Evolutionary conservation across 2,888 invertebrate genomes (phyloP).

Genomic region (Drosophila histrio): DNA sequence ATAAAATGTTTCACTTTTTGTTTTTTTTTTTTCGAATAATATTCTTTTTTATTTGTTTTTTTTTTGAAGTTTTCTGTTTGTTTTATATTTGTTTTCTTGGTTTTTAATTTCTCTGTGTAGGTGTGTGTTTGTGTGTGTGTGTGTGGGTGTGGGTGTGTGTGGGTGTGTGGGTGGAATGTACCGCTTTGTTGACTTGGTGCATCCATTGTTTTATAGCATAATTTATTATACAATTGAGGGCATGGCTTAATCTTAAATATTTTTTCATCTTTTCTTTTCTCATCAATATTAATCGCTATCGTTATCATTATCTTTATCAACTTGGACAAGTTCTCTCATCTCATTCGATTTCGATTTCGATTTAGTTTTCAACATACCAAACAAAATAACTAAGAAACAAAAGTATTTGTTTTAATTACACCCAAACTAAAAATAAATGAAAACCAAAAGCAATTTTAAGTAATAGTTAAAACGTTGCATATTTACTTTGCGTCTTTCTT

Average conservation of each 20-base stretch:
- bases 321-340: slow-evolving; percentile 30
- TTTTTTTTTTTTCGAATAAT: slow-evolving; percentile 75
- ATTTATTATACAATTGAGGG: slow-evolving; percentile 82
- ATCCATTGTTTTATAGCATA: slow-evolving; percentile 66
- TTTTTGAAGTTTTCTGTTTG: slow-evolving; percentile 63
- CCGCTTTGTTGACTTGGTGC: slow-evolving; percentile 74
- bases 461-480: slow-evolving; percentile 53
- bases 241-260: slow-evolving; percentile 77
- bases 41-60: slow-evolving; percentile 79
- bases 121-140: slow-evolving; percentile 37
- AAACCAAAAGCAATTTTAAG: slow-evolving; percentile 48
- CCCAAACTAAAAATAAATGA: slow-evolving; percentile 39
- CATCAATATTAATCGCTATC: slow-evolving; percentile 11
- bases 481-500: slow-evolving; percentile 24
- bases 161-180: slow-evolving; percentile 68
- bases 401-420: slow-evolving; percentile 44
- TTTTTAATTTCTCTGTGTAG: slow-evolving; percentile 52
- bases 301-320: slow-evolving; percentile 15
- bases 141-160: slow-evolving; percentile 39
- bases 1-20: slow-evolving; percentile 39
- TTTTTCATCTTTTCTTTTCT: slow-evolving; percentile 41
- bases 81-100: slow-evolving; percentile 67
- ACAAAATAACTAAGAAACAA: slow-evolving; percentile 61
- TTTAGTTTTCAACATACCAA: slow-evolving; percentile 70
- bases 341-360: slow-evolving; percentile 30